phyloP scores from a whole-genome alignment of 2,797 vertebrate genomes.

The Tragelaphus oryx region DNA sequence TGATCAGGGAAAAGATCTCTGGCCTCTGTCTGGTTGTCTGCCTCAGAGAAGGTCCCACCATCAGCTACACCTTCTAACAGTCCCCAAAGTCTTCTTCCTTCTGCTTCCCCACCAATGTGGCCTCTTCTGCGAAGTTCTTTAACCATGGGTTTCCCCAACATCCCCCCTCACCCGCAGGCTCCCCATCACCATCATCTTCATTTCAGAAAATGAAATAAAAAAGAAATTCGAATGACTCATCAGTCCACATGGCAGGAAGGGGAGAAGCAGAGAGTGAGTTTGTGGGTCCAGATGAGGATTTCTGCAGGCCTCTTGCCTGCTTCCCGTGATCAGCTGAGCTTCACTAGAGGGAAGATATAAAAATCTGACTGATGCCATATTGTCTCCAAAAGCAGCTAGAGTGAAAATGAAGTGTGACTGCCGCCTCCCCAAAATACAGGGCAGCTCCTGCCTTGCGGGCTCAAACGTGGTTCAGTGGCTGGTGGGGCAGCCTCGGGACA shows the following conservation, averaged over 20 bases:
- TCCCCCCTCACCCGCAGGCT: neutral
- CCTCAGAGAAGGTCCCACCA: neutral
- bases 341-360: neutral
- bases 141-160: constrained; percentile 53
- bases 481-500: neutral
- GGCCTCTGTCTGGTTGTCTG: neutral
- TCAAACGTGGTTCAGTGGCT: neutral
- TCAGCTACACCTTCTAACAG: neutral
- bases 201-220: constrained; percentile 71
- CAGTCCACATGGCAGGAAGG: neutral
- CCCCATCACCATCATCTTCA: constrained; percentile 48
- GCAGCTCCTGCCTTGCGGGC: neutral
- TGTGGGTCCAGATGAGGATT: constrained; percentile 53
- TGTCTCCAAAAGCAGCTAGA: constrained; percentile 28
- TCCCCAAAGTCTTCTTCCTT: neutral
- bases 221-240: constrained; percentile 74
- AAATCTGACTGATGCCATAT: neutral
- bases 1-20: neutral
- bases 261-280: neutral
- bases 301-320: constrained; percentile 55
- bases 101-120: neutral
- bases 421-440: neutral
- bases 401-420: constrained; percentile 47
- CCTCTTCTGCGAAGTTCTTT: constrained; percentile 50
- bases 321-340: constrained; percentile 39